A percentile compares a stretch with the other conserved stretches of the same genome.
phyloP scores from a whole-genome alignment of 2,888 invertebrate species.

The Campoletis raptor region DNA sequence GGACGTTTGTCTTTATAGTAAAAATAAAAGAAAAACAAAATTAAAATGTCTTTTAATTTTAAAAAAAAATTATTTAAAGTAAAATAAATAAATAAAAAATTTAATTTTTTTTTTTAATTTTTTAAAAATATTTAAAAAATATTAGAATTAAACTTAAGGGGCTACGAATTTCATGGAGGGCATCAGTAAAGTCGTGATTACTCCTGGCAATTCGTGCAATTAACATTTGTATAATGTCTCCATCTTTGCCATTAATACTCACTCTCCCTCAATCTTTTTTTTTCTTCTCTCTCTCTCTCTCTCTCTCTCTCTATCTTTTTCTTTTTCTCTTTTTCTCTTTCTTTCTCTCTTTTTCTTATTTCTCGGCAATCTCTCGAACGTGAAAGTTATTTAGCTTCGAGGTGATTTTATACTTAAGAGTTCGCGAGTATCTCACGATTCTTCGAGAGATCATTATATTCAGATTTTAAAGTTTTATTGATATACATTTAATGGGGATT shows the following conservation, averaged over 20 bases:
- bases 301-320: conserved; percentile 6
- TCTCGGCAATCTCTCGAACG: conserved; percentile 47
- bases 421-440: conserved; percentile 70
- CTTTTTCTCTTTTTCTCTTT: conserved; percentile 5
- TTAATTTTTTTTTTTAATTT: conserved; percentile 26
- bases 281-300: conserved; percentile 33
- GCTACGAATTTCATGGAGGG: conserved; percentile 55
- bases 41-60: conserved; percentile 20
- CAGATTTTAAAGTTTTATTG: conserved; percentile 64
- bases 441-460: conserved; percentile 61
- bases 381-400: conserved; percentile 65
- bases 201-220: conserved; percentile 80
- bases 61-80: not conserved
- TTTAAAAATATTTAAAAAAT: not conserved
- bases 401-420: conserved; percentile 62
- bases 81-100: conserved; percentile 45
- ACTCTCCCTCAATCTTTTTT: conserved; percentile 17
- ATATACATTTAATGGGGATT: conserved; percentile 45
- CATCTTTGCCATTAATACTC: conserved; percentile 71
- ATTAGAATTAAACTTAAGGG: conserved; percentile 63
- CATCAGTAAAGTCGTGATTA: conserved; percentile 74
- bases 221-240: conserved; percentile 82
- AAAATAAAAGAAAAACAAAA: conserved; percentile 47
- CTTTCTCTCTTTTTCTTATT: conserved; percentile 9
- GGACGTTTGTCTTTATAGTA: conserved; percentile 46